Evolutionary conservation across 2,888 invertebrate species (phyloP), one percentile per base, ranked within the genome.

Genomic region (Luperina testacea): DNA sequence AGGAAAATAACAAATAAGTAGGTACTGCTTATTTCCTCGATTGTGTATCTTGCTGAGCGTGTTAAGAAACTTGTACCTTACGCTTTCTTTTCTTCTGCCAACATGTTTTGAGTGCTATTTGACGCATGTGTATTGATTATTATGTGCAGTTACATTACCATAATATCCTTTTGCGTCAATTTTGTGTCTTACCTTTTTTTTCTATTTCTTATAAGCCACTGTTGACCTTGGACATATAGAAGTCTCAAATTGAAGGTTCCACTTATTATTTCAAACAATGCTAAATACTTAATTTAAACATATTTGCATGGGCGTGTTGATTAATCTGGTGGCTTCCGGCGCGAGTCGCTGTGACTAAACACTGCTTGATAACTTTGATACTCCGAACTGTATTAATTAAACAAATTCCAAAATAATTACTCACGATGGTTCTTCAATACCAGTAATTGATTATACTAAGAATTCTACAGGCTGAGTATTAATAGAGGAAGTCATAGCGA

Each of bases 261-360:
- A 20, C 24, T 20, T 80, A 53, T 82, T 63, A 72, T 75, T 63
- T 69, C 6, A 61, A 68, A 71, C 61, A 69, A 74, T 73, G n/a
- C 61, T 20, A 32, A 77, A 75, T 70, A 75, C 65, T 69, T 65
- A 38, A 75, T 75, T 75, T 53, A 20, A 72, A 65, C 48, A 38
- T 83, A 80, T 87, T 83, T 75, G 65, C 61, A 61, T 75, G 63
- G 84, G 63, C 61, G 72, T 61, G 90, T 90, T 93, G 91, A 93
- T 90, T 93, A 93, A 93, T 91, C 84, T 80, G 83, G 72, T 76
- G 51, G 73, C 88, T 89, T 89, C 88, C 91, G 88, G 81, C 82
- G 88, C 92, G 92, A 92, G 90, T 91, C 88, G 86, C 78, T 81
- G 87, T 93, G 92, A 93, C 91, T 92, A 92, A 83, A 92, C 84